phyloP scores from a whole-genome alignment of 2,797 vertebrate genomes.

The Vireo griseus region DNA sequence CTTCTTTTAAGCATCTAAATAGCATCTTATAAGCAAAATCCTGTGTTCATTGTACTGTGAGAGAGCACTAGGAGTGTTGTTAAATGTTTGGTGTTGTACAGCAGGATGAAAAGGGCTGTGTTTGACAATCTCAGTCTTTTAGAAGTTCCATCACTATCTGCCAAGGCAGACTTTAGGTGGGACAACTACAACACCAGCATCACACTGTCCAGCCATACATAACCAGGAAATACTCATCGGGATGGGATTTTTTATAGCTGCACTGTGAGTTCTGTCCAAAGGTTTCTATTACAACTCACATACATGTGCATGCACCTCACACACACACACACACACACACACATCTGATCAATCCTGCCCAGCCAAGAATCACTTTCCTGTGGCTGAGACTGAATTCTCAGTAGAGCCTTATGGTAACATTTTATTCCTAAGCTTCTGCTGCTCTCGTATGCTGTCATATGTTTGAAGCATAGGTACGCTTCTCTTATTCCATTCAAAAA shows the following conservation, averaged over 20 bases:
- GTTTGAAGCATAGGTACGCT: not conserved
- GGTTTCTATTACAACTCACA: not conserved
- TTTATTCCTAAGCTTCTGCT: not conserved
- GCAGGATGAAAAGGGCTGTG: not conserved
- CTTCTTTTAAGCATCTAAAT: not conserved
- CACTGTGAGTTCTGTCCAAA: not conserved
- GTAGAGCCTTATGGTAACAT: not conserved
- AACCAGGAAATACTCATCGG: not conserved
- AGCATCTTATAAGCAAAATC: not conserved
- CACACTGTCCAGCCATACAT: rapidly evolving
- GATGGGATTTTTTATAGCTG: not conserved
- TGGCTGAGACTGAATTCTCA: not conserved
- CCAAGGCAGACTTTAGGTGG: not conserved
- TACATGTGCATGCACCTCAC: rapidly evolving
- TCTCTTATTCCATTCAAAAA: not conserved
- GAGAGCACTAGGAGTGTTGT: not conserved
- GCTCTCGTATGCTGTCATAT: not conserved
- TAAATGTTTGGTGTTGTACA: not conserved
- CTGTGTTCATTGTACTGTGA: not conserved
- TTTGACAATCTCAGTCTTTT: not conserved
- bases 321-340: too few relatives aligned
- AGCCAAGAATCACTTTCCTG: not conserved
- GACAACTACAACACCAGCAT: not conserved
- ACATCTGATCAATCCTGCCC: not conserved
- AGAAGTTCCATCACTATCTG: not conserved